Percentiles rank a stretch among this genome's conserved stretches.
These are phyloP conservation scores for Sebastes aleutianus DNA, from an alignment of 2,797 vertebrate genomes.

Conservation along the genomic window DNA sequence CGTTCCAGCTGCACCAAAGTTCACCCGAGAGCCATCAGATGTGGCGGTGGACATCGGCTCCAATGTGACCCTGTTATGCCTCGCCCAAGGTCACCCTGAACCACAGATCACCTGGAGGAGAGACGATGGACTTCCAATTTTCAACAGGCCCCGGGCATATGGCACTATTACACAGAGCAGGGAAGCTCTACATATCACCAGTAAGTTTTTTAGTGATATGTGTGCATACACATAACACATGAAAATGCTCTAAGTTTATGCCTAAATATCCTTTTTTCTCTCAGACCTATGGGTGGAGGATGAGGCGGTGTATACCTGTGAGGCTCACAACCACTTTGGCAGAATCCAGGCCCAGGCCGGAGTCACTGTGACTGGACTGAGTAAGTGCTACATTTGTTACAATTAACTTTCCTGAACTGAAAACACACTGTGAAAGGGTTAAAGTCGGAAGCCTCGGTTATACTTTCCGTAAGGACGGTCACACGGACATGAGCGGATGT, in stretches of 20 bases:
- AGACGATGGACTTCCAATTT: constrained; percentile 80
- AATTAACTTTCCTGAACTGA: too few relatives aligned
- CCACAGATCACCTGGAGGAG: constrained; percentile 90
- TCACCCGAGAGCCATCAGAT: constrained; percentile 86
- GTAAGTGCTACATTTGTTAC: constrained; percentile 85
- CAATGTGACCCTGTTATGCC: constrained; percentile 87
- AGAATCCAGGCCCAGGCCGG: constrained; percentile 85
- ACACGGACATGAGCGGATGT: too few relatives aligned
- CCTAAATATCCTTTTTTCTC: background rate
- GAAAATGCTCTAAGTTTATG: background rate
- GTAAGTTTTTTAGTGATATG: constrained; percentile 75
- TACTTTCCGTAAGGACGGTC: too few relatives aligned
- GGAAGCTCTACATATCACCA: constrained; percentile 86
- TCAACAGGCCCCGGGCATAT: constrained; percentile 75
- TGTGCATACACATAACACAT: background rate
- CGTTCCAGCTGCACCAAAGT: constrained; percentile 85
- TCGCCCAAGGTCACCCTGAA: constrained; percentile 87
- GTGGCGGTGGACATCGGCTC: constrained; percentile 87
- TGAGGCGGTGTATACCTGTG: constrained; percentile 90
- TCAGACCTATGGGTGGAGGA: constrained; percentile 93
- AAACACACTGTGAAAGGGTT: too few relatives aligned
- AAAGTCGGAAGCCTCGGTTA: too few relatives aligned
- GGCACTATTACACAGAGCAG: constrained; percentile 83
- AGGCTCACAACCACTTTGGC: constrained; percentile 96
- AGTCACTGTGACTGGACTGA: constrained; percentile 92